Evolutionary conservation across 1,140 invertebrate species (phyloP).

Genomic region (Eupeodes corollae): DNA sequence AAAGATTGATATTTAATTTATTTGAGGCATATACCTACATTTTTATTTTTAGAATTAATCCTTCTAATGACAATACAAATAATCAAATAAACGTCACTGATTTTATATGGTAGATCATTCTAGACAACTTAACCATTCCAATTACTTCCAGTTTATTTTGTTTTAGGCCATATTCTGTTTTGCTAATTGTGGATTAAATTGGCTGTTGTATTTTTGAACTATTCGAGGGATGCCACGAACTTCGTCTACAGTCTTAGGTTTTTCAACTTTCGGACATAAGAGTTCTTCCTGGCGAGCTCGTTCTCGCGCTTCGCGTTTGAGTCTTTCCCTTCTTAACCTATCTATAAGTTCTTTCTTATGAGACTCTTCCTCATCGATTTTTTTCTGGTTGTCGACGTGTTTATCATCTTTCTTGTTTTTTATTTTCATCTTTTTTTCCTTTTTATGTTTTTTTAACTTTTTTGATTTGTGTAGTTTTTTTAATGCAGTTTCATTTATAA

Average conservation of each 20-base stretch:
- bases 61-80: too few relatives aligned
- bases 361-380: slow-evolving; percentile 37
- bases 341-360: slow-evolving; percentile 46
- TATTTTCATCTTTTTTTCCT: slow-evolving; percentile 17
- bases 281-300: slow-evolving; percentile 55
- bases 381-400: slow-evolving; percentile 38
- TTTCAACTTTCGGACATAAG: slow-evolving; percentile 29
- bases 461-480: slow-evolving; percentile 4
- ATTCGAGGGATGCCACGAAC: not conserved
- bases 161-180: slow-evolving; percentile 10
- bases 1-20: too few relatives aligned
- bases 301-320: slow-evolving; percentile 70
- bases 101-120: too few relatives aligned
- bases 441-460: slow-evolving; percentile 17
- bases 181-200: slow-evolving; percentile 12
- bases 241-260: slow-evolving; percentile 4
- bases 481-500: not conserved
- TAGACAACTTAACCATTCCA: too few relatives aligned
- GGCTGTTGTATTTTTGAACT: slow-evolving; percentile 12
- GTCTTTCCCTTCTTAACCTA: slow-evolving; percentile 63
- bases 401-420: slow-evolving; percentile 33
- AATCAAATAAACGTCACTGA: too few relatives aligned
- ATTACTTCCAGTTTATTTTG: too few relatives aligned
- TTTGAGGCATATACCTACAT: too few relatives aligned
- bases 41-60: too few relatives aligned